These are phyloP conservation scores for Drosophila ezoana DNA, from an alignment of 2,888 invertebrate species.

Conservation along the genomic window DNA sequence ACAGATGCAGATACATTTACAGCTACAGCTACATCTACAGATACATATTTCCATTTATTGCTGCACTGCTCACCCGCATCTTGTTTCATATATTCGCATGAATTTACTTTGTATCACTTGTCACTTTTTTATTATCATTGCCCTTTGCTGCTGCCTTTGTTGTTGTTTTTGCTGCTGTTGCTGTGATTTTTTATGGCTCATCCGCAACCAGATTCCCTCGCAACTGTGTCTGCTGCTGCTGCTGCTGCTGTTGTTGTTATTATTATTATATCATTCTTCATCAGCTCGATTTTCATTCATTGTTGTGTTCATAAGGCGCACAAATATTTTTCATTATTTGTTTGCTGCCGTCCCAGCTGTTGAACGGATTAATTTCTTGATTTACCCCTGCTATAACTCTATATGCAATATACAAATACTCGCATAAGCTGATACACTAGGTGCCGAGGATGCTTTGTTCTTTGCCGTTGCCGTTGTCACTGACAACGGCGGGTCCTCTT, in stretches of 20 bases:
- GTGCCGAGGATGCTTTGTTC: conserved; percentile 60
- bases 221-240: conserved; percentile 28
- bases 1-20: conserved; percentile 16
- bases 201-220: conserved; percentile 50
- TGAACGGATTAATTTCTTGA: conserved; percentile 83
- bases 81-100: conserved; percentile 75
- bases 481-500: conserved; percentile 25
- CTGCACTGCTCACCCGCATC: conserved; percentile 43
- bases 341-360: conserved; percentile 74
- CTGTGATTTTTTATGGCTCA: conserved; percentile 76
- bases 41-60: conserved; percentile 63
- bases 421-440: conserved; percentile 16
- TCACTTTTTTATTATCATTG: conserved; percentile 78
- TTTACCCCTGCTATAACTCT: conserved; percentile 67
- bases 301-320: conserved; percentile 74
- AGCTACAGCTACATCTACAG: conserved; percentile 17
- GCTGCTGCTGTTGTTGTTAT: conserved; percentile 41
- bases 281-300: conserved; percentile 80
- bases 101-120: conserved; percentile 82
- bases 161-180: conserved; percentile 43
- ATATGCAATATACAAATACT: conserved; percentile 2
- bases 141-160: conserved; percentile 43
- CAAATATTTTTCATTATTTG: conserved; percentile 81
- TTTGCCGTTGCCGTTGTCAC: conserved; percentile 51
- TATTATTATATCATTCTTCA: conserved; percentile 81